Percentiles rank a stretch among this genome's conserved stretches.
Evolutionary conservation across 2,888 invertebrate genomes (phyloP).

Genomic region (Pyralis farinalis): DNA sequence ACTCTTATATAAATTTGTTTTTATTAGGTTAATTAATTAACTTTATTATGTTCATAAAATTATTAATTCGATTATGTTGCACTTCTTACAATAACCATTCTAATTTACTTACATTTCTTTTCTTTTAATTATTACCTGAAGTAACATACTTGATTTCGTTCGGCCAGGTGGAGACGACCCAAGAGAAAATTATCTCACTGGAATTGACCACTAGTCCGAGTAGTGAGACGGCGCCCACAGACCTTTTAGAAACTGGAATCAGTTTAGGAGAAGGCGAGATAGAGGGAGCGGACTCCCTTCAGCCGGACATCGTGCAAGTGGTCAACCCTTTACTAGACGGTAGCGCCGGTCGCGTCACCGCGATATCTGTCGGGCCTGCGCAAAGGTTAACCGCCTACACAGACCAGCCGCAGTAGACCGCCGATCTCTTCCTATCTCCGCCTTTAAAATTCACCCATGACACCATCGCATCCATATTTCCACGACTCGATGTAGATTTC

Average conservation of each 20-base stretch:
- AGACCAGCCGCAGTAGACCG: constrained; percentile 41
- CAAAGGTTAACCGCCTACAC: constrained; percentile 60
- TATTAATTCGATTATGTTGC: too few relatives aligned
- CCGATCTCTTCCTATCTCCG: constrained; percentile 23
- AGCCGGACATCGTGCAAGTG: constrained; percentile 79
- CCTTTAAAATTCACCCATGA: constrained; percentile 35
- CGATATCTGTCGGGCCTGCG: constrained; percentile 70
- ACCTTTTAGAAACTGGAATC: constrained; percentile 51
- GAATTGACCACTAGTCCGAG: constrained; percentile 87
- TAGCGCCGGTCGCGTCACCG: constrained; percentile 66
- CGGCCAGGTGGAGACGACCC: constrained; percentile 91
- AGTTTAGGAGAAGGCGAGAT: constrained; percentile 62
- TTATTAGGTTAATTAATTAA: too few relatives aligned
- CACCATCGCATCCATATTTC: constrained; percentile 27
- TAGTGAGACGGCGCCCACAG: constrained; percentile 78
- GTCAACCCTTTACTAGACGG: constrained; percentile 74
- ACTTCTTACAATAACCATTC: too few relatives aligned
- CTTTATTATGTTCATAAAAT: too few relatives aligned
- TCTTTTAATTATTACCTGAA: neutral
- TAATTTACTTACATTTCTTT: too few relatives aligned
- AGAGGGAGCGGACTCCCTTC: constrained; percentile 66
- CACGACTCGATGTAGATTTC: constrained; percentile 64
- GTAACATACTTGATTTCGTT: neutral
- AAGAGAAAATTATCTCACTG: constrained; percentile 94
- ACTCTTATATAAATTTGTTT: too few relatives aligned